phyloP scores from a whole-genome alignment of 2,113 vertebrate species.

The Sorex araneus region DNA sequence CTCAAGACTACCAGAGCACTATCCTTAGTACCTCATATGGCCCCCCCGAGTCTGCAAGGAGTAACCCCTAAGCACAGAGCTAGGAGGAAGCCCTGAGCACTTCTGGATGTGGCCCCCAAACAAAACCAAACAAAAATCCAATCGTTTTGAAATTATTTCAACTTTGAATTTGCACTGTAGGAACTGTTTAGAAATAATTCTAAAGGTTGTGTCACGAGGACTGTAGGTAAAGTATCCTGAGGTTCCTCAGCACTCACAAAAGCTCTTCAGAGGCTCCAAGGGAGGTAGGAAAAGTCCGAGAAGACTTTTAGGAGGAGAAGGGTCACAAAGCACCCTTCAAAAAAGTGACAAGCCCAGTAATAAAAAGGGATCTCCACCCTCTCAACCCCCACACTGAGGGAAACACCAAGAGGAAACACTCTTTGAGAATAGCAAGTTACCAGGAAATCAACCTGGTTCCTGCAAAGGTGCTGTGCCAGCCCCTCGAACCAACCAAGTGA shows the following conservation, averaged over 20 bases:
- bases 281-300: not conserved
- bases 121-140: not conserved
- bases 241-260: not conserved
- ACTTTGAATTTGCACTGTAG: constrained; percentile 16
- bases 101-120: too few species aligned
- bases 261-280: not conserved
- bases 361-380: not conserved
- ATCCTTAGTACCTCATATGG: too few species aligned
- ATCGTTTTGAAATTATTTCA: constrained; percentile 23
- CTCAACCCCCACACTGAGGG: not conserved
- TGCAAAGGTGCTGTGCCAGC: not conserved
- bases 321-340: not conserved
- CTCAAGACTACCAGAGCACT: too few species aligned
- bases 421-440: constrained; percentile 52
- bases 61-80: too few species aligned
- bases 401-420: not conserved
- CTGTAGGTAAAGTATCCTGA: not conserved
- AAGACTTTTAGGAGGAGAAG: not conserved
- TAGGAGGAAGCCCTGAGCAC: too few species aligned
- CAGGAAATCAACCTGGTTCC: constrained; percentile 55
- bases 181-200: constrained; percentile 57
- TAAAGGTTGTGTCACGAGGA: constrained; percentile 23
- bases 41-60: too few species aligned
- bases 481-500: not conserved
- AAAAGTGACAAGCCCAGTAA: not conserved